These are phyloP conservation scores for Bedellia somnulentella DNA, from an alignment of 2,888 invertebrate species.

Conservation along the genomic window DNA sequence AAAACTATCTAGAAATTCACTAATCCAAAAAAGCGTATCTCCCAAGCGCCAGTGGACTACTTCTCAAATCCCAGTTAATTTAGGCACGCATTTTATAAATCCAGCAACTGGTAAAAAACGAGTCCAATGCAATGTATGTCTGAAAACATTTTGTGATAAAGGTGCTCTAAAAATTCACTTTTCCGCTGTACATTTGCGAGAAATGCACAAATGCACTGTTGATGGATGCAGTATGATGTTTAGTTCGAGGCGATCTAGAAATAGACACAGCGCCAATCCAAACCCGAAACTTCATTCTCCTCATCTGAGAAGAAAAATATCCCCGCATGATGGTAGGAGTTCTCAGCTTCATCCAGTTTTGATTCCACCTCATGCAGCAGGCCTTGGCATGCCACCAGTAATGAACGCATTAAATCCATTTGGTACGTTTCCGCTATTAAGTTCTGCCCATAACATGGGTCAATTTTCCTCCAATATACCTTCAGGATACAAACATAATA, in stretches of 20 bases:
- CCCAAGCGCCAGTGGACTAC: slow-evolving; percentile 82
- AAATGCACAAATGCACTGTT: slow-evolving; percentile 99
- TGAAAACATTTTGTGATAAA: slow-evolving; percentile 99
- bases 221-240: slow-evolving; percentile 99
- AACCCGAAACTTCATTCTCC: slow-evolving; percentile 98
- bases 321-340: slow-evolving; percentile 90
- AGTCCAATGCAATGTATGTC: slow-evolving; percentile 96
- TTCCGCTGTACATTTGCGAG: slow-evolving; percentile 96
- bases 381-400: slow-evolving; percentile 66
- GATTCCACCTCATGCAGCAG: slow-evolving; percentile 69
- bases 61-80: slow-evolving; percentile 73
- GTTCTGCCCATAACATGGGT: slow-evolving; percentile 68
- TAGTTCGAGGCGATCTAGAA: slow-evolving; percentile 92
- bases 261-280: slow-evolving; percentile 96
- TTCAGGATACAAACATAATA: slow-evolving; percentile 51
- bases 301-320: slow-evolving; percentile 89
- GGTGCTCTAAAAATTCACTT: slow-evolving; percentile 99
- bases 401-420: slow-evolving; percentile 75
- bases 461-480: slow-evolving; percentile 54
- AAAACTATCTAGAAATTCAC: slow-evolving; percentile 46
- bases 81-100: slow-evolving; percentile 89
- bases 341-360: slow-evolving; percentile 83
- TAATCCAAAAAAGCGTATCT: slow-evolving; percentile 67
- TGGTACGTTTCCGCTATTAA: slow-evolving; percentile 76
- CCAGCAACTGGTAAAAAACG: slow-evolving; percentile 94